These are phyloP conservation scores for Conistra vaccinii DNA, from an alignment of 2,888 invertebrate genomes.

Conservation along the genomic window DNA sequence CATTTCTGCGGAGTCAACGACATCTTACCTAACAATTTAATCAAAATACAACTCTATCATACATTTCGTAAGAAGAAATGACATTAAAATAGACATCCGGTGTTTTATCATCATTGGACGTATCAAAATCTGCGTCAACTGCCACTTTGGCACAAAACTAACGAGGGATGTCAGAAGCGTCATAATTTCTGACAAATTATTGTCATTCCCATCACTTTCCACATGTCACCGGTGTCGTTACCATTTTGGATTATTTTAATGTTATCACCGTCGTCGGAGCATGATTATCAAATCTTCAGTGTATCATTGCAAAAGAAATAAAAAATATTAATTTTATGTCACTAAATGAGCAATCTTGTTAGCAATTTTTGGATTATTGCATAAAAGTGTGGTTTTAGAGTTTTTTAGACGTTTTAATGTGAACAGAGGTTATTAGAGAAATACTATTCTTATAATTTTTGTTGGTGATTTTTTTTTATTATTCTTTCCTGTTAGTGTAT, in stretches of 20 bases:
- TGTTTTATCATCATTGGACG: slow-evolving; percentile 49
- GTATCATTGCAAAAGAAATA: slow-evolving; percentile 22
- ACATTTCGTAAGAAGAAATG: slow-evolving; percentile 41
- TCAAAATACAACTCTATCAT: slow-evolving; percentile 19
- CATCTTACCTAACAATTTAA: slow-evolving; percentile 35
- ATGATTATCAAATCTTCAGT: slow-evolving; percentile 32
- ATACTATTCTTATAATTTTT: slow-evolving; percentile 39
- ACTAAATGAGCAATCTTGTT: slow-evolving; percentile 35
- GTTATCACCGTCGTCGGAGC: slow-evolving; percentile 22
- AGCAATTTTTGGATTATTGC: slow-evolving; percentile 27
- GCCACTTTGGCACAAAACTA: slow-evolving; percentile 59
- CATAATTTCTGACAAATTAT: slow-evolving; percentile 63
- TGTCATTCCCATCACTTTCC: slow-evolving; percentile 55
- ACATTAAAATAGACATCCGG: slow-evolving; percentile 51
- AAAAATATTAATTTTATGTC: slow-evolving; percentile 37
- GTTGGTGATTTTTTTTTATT: slow-evolving; percentile 15
- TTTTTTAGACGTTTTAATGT: slow-evolving; percentile 54
- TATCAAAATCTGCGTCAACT: slow-evolving; percentile 52
- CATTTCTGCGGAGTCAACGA: slow-evolving; percentile 31
- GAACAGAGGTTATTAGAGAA: slow-evolving; percentile 28
- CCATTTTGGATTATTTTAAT: slow-evolving; percentile 60
- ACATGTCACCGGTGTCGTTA: slow-evolving; percentile 57
- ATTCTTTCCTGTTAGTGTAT: not conserved
- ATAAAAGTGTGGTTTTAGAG: slow-evolving; percentile 50
- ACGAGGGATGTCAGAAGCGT: slow-evolving; percentile 43